Evolutionary conservation across 1,140 invertebrate species (phyloP), one percentile per base, ranked within the genome.

Genomic region (Pollicipes pollicipes): DNA sequence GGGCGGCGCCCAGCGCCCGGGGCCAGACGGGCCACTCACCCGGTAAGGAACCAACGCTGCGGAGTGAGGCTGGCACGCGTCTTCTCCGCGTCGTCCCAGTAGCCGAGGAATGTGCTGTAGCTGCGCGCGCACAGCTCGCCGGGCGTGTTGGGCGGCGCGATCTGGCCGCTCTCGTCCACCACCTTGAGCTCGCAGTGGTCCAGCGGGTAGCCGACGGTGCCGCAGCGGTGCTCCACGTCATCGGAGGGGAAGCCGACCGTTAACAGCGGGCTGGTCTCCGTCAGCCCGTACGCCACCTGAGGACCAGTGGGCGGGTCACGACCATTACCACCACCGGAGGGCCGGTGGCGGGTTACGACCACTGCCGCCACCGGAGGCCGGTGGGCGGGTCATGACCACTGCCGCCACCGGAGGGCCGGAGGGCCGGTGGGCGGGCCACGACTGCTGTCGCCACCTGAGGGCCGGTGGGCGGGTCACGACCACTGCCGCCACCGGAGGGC

Each of bases 11-110:
- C n/a, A 29, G 30, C 30, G 28, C 24, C 63, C 29, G n/a, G n/a
- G n/a, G n/a, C n/a, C 30, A 67, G 26, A 72, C 29, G 16, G 35
- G 27, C 67, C 66, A 72, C 77, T 83, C 83, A 92, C 90, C 94
- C 95, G n/a, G 93, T 95, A 76, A 85, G 86, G 13, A 96, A 83
- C 96, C 96, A 98, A 27, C 85, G 81, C 63, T 90, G 89, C 8
- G 81, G 70, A 17, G 81, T 83, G 2, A 96, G 82, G 0, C 84
- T 85, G 74, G 90, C 85, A 30, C 80, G 84, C 0, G 94, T 98
- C 80, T 88, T 93, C 45, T 85, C 85, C 6, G 86, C 82, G 76
- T 97, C 92, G 8, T 84, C 82, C 87, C 88, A 95, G 78, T 98
- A 98, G n/a, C 86, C 84, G 64, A 89, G 77, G 90, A 97, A 96